These are phyloP conservation scores for Allolobophora icterica DNA, from an alignment of 2,888 invertebrate species.

Conservation along the genomic window DNA sequence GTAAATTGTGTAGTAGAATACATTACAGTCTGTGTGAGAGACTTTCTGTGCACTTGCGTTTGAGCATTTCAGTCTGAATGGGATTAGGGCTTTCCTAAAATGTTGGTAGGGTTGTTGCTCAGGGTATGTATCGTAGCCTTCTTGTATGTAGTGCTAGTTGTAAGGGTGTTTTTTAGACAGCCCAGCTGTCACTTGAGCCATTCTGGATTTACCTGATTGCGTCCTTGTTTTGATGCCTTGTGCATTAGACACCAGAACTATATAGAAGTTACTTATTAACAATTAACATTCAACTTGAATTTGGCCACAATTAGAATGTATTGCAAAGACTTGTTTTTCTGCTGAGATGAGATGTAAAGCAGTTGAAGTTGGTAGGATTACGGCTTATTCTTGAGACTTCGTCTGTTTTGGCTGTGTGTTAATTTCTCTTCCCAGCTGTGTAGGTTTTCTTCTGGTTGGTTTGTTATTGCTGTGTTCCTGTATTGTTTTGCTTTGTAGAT, in stretches of 20 bases:
- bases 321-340: not conserved
- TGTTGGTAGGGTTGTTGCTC: not conserved
- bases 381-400: no score
- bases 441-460: not conserved
- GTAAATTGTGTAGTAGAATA: not conserved
- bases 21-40: not conserved
- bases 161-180: no score
- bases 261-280: no score
- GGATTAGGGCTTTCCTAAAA: not conserved
- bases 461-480: not conserved
- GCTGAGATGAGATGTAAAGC: not conserved
- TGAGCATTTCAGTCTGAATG: no score
- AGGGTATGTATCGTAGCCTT: not conserved
- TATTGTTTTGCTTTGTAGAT: not conserved
- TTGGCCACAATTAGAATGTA: no score
- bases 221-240: no score
- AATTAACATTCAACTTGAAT: no score
- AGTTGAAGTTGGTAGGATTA: not conserved
- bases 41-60: no score
- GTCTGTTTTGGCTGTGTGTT: not conserved
- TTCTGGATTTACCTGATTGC: no score
- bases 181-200: no score
- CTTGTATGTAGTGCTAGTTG: not conserved
- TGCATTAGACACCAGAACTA: no score
- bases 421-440: not conserved